Base-by-base conservation (phyloP, 2,888 invertebrate genomes). In the Lepeophtheirus nordmannii region DNA sequence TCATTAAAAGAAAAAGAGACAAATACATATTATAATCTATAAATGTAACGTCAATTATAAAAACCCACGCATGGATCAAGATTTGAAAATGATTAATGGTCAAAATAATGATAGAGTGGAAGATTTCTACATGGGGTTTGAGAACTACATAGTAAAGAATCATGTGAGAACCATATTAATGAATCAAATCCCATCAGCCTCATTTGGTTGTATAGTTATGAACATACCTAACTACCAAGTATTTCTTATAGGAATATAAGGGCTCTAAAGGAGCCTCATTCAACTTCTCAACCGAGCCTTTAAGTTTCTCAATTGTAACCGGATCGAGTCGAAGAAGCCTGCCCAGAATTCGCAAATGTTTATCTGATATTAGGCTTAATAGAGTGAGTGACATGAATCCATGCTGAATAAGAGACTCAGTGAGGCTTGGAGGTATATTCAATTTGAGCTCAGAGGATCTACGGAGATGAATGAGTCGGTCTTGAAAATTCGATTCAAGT, bases 51-150 rank as follows among this genome's bases (percentile, higher is more conserved):
- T n/a, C 53, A 46, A 17, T 46, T n/a, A n/a, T 14, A 46, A n/a
- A 46, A 46, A 46, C 53, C 53, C 53, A 46, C 53, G 53, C 53
- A 46, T 14, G 17, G 53, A 46, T 46, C n/a, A 46, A 17, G 17
- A 46, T 14, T n/a, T 14, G 8, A 46, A 5, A 46, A n/a, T 46
- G 53, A 46, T 46, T n/a, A 46, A 46, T 46, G 53, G 53, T 46
- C 53, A 30, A 30, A 30, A 30, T 30, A 30, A 30, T 30, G 7
- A 30, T 5, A 30, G 2, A 30, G 30, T 5, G 30, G 7, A 30
- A 30, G 3, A 30, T 30, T 30, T 30, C 30, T 30, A 30, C 30
- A 30, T 5, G 2, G 30, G 30, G 30, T 30, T 30, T 30, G 30
- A 30, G 30, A 30, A 2, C 30, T 30, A 30, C 30, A 30, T 30